These are phyloP conservation scores for Cydia strobilella DNA, from an alignment of 1,140 invertebrate genomes.

Conservation along the genomic window DNA sequence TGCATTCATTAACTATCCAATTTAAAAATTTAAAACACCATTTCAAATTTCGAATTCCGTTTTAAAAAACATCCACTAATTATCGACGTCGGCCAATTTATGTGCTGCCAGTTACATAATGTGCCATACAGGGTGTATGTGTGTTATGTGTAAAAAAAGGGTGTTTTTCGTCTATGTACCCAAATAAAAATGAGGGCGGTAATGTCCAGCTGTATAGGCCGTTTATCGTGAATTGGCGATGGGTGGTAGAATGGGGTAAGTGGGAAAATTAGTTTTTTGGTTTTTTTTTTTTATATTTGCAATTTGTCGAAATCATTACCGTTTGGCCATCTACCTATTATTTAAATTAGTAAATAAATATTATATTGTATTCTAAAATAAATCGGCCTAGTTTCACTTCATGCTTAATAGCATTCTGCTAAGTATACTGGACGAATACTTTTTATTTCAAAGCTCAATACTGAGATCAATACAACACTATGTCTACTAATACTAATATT, in stretches of 20 bases:
- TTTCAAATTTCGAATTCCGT: constrained; percentile 75
- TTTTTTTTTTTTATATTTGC: not conserved
- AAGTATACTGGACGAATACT: too few species aligned
- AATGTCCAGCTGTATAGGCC: constrained; percentile 73
- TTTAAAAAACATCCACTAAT: constrained; percentile 77
- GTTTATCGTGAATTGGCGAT: constrained; percentile 61
- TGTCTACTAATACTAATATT: too few species aligned
- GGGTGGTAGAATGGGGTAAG: constrained; percentile 41
- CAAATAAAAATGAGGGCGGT: constrained; percentile 79
- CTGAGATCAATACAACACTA: too few species aligned
- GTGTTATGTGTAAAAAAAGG: constrained; percentile 74
- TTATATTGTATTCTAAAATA: too few species aligned
- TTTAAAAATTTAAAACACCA: constrained; percentile 73
- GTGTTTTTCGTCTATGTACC: constrained; percentile 78
- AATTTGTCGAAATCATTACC: not conserved
- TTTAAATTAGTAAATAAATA: too few species aligned
- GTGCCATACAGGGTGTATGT: constrained; percentile 48
- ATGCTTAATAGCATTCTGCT: too few species aligned
- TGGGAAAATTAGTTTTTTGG: constrained; percentile 36
- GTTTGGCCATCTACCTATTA: too few species aligned
- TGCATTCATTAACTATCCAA: constrained; percentile 48
- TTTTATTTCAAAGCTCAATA: too few species aligned
- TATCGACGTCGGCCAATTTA: constrained; percentile 65
- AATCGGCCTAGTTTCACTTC: too few species aligned
- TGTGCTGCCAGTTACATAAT: constrained; percentile 61